phyloP scores from a whole-genome alignment of 2,113 vertebrate species.

The Balaeniceps rex region DNA sequence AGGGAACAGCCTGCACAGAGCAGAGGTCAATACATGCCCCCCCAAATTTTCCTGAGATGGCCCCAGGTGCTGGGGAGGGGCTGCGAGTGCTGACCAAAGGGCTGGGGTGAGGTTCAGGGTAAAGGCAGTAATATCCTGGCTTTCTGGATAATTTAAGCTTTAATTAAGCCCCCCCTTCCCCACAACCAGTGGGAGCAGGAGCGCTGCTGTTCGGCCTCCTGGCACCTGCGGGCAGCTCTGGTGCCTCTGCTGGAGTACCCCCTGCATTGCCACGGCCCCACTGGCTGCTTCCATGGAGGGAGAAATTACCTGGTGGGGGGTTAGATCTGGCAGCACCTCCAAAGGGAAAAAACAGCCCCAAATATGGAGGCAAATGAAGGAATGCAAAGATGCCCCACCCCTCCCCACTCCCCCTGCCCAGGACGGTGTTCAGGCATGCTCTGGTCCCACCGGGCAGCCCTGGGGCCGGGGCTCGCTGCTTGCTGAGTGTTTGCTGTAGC shows the following conservation, averaged over 20 bases:
- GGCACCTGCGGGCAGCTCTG: neutral
- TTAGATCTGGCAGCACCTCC: neutral
- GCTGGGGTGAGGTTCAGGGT: neutral
- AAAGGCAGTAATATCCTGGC: neutral
- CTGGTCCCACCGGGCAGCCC: neutral
- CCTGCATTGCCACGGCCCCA: fast-evolving
- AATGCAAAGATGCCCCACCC: neutral
- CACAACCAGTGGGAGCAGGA: fast-evolving
- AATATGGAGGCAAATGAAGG: neutral
- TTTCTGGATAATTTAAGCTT: neutral
- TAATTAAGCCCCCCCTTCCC: neutral
- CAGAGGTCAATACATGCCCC: neutral
- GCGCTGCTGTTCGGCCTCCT: neutral
- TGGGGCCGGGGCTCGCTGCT: fast-evolving
- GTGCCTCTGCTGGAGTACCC: neutral
- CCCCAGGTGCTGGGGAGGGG: neutral
- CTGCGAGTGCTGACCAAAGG: fast-evolving
- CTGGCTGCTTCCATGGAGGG: too few species aligned
- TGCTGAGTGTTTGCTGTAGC: neutral
- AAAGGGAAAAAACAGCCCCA: neutral
- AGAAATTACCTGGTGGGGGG: neutral
- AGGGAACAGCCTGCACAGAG: neutral
- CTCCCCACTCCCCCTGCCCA: neutral
- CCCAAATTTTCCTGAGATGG: neutral
- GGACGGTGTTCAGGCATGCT: fast-evolving